Evolutionary conservation across 1,140 invertebrate genomes (phyloP).

Genomic region (Steinernema feltiae): DNA sequence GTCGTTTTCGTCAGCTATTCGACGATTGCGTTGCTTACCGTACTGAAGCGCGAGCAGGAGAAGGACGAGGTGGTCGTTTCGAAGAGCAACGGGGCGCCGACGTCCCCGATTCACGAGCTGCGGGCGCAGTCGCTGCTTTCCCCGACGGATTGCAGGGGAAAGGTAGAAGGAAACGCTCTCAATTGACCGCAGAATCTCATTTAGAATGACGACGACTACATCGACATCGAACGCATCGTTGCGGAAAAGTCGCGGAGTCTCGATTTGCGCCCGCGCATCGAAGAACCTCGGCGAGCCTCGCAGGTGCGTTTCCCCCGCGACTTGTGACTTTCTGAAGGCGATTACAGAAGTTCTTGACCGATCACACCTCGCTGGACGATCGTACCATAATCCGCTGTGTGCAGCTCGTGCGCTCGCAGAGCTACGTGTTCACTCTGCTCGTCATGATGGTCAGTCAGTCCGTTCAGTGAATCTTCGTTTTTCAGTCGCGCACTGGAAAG

Average conservation of each 20-base stretch:
- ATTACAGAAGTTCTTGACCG: background rate
- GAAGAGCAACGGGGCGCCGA: background rate
- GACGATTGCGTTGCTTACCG: background rate
- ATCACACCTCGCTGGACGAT: background rate
- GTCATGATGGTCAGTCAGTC: constrained; percentile 7
- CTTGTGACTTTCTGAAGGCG: background rate
- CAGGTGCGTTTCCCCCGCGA: background rate
- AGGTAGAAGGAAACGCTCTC: background rate
- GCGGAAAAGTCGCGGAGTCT: background rate
- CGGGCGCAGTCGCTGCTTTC: background rate
- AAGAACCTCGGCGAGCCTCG: background rate
- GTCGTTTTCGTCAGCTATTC: background rate
- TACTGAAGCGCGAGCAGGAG: background rate
- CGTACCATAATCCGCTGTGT: background rate
- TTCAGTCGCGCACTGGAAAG: background rate
- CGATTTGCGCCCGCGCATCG: background rate
- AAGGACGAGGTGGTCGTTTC: background rate
- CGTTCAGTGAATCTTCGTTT: background rate
- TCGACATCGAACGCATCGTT: background rate
- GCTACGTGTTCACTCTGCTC: background rate
- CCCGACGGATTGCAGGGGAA: background rate
- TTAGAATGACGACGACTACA: background rate
- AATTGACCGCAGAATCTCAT: no score
- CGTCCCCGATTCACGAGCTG: background rate
- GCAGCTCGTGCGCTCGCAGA: background rate